Evolutionary conservation across 2,888 invertebrate genomes (phyloP), one percentile per base, ranked within the genome.

Genomic region (Argyresthia albistria): DNA sequence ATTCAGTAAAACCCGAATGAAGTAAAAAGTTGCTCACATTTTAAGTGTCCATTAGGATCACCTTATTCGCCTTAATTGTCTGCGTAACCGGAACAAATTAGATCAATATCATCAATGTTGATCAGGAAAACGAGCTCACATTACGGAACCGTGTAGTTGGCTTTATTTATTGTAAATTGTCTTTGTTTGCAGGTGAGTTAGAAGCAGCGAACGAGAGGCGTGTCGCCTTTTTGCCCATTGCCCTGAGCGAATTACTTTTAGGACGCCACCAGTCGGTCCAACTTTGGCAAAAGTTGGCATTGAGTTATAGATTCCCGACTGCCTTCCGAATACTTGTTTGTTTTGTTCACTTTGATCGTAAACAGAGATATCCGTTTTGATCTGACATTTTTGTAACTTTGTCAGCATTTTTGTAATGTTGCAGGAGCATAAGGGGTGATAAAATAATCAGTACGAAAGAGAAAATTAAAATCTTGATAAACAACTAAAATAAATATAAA

Each of bases 251-350:
- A 70, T 73, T 79, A 79, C 76, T 77, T 76, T 67, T 67, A 69
- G 46, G 45, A 39, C 45, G 36, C 72, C 70, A 82, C 72, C 70
- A 82, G 77, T 82, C 80, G 53, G 59, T 25, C 61, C 68, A 55
- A 84, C 82, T 76, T 86, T 76, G 57, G 66, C 59, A 59, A 73
- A 84, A 84, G 79, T 84, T 81, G 75, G 77, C 83, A 86, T 81
- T 83, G 81, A 84, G 84, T 87, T 86, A 86, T 86, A 81, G 83
- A 86, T 83, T 82, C 75, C 79, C 73, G 73, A 80, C 80, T 73
- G 79, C 78, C 76, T 77, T 73, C 75, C 76, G 71, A 80, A 81
- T 77, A 79, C 78, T 83, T 81, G 79, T 79, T 84, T 83, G 80
- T 84, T 86, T 81, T 79, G 73, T 74, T 78, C 71, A 69, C 67